Evolutionary conservation across 2,888 invertebrate species (phyloP).

Genomic region (Platycheirus rosarum): DNA sequence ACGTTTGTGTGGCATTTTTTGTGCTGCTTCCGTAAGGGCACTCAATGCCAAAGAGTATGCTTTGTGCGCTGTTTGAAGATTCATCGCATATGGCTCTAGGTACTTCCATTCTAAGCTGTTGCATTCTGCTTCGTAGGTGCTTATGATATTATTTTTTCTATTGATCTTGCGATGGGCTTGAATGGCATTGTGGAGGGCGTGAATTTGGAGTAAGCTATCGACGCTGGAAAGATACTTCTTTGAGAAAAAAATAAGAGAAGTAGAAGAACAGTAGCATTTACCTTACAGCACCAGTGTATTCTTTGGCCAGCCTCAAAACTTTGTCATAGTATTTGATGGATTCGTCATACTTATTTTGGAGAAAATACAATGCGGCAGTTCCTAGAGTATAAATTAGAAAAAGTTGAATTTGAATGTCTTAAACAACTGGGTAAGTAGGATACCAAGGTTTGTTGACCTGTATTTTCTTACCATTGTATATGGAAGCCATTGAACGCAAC

Average conservation of each 20-base stretch:
- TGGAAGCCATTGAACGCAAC: slow-evolving; percentile 85
- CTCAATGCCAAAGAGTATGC: slow-evolving; percentile 28
- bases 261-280: too few relatives aligned
- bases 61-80: slow-evolving; percentile 75
- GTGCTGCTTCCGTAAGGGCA: background rate
- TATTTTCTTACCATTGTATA: slow-evolving; percentile 85
- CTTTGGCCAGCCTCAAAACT: slow-evolving; percentile 84
- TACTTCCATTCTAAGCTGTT: slow-evolving; percentile 85
- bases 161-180: slow-evolving; percentile 80
- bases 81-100: slow-evolving; percentile 80
- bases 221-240: slow-evolving; percentile 79
- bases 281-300: slow-evolving; percentile 78
- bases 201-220: slow-evolving; percentile 87
- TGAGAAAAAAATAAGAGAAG: background rate
- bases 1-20: slow-evolving; percentile 30
- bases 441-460: too few relatives aligned
- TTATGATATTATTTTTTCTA: too few relatives aligned
- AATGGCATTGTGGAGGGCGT: slow-evolving; percentile 87
- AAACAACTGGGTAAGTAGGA: too few relatives aligned
- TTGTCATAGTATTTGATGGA: slow-evolving; percentile 86
- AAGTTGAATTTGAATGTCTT: too few relatives aligned
- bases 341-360: slow-evolving; percentile 83
- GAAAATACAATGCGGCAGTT: slow-evolving; percentile 86
- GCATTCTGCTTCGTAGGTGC: slow-evolving; percentile 82
- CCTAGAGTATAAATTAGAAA: slow-evolving; percentile 79